phyloP scores from a whole-genome alignment of 2,888 invertebrate genomes.

The Leptogaster cylindrica region DNA sequence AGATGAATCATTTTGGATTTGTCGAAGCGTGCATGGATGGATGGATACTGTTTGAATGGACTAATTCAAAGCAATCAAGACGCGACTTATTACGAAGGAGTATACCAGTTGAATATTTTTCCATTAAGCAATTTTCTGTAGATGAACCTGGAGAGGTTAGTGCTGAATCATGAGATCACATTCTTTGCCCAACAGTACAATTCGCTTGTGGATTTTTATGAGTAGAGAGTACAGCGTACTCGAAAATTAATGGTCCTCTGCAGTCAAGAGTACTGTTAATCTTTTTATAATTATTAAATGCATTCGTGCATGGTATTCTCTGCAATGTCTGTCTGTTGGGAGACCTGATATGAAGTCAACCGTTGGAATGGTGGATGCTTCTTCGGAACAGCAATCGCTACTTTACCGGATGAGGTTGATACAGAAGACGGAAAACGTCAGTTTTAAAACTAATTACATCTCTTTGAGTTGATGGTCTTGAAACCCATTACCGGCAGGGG shows the following conservation, averaged over 20 bases:
- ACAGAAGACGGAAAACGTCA: background rate
- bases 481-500: background rate
- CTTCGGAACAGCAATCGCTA: background rate
- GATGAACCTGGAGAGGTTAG: too few relatives aligned
- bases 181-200: background rate
- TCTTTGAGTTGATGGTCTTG: background rate
- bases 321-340: background rate
- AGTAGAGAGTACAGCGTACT: conserved; percentile 28
- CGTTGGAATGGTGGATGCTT: background rate
- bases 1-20: background rate
- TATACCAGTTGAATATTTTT: background rate
- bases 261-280: conserved; percentile 41
- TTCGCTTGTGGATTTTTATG: background rate
- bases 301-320: conserved; percentile 48
- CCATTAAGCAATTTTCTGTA: conserved; percentile 6
- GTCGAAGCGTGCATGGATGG: conserved; percentile 2
- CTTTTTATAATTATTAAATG: conserved; percentile 48
- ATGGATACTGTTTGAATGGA: conserved; percentile 14
- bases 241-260: conserved; percentile 35
- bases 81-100: background rate
- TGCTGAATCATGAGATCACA: conserved; percentile 4
- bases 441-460: conserved; percentile 1
- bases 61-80: conserved; percentile 28
- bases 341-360: background rate
- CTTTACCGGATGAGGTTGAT: background rate